Conservation (phyloP, 2,888 invertebrate genomes). For the Asteroscopus sphinx region DNA sequence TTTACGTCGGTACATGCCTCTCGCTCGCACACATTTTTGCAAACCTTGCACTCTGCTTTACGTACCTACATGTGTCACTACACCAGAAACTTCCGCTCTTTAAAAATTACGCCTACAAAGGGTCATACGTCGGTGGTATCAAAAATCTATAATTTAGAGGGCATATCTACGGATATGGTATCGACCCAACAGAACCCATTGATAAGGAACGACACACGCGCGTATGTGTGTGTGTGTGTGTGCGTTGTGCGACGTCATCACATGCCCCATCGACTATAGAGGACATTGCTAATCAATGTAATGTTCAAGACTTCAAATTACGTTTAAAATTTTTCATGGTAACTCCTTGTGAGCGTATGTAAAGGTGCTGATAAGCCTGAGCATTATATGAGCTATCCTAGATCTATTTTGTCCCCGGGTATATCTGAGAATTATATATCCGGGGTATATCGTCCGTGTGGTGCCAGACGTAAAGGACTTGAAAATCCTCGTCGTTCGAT, state of each 20-base stretch:
- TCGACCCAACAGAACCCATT: constrained; percentile 52
- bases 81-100: not conserved
- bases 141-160: constrained; percentile 31
- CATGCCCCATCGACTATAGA: constrained; percentile 38
- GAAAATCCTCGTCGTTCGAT: no score
- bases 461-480: no score
- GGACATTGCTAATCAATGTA: constrained; percentile 47
- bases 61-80: no score
- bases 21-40: no score
- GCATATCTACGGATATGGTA: constrained; percentile 45
- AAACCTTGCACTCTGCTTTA: no score
- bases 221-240: constrained; percentile 23
- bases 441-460: no score
- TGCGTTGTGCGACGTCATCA: constrained; percentile 55
- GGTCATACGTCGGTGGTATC: constrained; percentile 19
- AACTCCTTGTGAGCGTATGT: no score
- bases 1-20: no score
- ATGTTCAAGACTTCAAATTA: constrained; percentile 39
- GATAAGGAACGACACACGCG: constrained; percentile 30
- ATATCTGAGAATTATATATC: no score
- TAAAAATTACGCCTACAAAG: constrained; percentile 9
- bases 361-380: no score
- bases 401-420: no score
- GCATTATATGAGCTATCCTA: no score
- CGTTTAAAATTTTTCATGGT: constrained; percentile 6